Percentiles rank a stretch among this genome's conserved stretches.
Evolutionary conservation across 2,888 invertebrate species (phyloP).

Genomic region (Macrosiphum euphorbiae): DNA sequence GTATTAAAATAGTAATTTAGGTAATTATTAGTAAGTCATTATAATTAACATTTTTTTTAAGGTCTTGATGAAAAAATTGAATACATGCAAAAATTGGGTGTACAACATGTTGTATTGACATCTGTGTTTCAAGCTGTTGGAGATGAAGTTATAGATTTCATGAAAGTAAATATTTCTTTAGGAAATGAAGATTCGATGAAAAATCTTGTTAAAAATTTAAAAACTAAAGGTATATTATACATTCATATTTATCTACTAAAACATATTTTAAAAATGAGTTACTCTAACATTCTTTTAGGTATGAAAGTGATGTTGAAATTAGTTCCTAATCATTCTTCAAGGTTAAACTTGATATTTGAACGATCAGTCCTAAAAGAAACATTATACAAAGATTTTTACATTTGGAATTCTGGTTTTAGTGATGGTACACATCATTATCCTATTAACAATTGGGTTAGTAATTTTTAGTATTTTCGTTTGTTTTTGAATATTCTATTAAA

Average conservation of each 20-base stretch:
- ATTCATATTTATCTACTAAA: neutral
- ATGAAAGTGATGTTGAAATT: conserved; percentile 80
- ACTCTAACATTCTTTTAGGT: conserved; percentile 68
- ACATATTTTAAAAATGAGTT: neutral
- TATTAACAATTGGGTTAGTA: conserved; percentile 77
- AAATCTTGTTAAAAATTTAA: conserved; percentile 72
- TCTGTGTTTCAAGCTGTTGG: conserved; percentile 73
- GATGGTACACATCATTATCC: conserved; percentile 70
- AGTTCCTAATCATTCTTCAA: conserved; percentile 80
- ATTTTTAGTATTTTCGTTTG: neutral
- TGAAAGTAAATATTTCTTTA: conserved; percentile 71
- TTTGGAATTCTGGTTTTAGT: conserved; percentile 77
- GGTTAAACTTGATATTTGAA: conserved; percentile 81
- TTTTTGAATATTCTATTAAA: conserved; percentile 36
- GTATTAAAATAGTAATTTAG: neutral
- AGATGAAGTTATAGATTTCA: conserved; percentile 70
- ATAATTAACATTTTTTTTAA: neutral
- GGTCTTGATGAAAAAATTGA: conserved; percentile 69
- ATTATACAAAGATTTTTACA: conserved; percentile 81
- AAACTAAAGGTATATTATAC: conserved; percentile 70
- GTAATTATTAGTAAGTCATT: neutral
- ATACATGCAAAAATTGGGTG: conserved; percentile 73
- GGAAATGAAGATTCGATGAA: conserved; percentile 73
- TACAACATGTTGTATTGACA: conserved; percentile 79
- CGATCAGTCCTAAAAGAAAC: conserved; percentile 75